These are phyloP conservation scores for Acrocephalus scirpaceus DNA, from an alignment of 2,797 vertebrate species.

Conservation along the genomic window DNA sequence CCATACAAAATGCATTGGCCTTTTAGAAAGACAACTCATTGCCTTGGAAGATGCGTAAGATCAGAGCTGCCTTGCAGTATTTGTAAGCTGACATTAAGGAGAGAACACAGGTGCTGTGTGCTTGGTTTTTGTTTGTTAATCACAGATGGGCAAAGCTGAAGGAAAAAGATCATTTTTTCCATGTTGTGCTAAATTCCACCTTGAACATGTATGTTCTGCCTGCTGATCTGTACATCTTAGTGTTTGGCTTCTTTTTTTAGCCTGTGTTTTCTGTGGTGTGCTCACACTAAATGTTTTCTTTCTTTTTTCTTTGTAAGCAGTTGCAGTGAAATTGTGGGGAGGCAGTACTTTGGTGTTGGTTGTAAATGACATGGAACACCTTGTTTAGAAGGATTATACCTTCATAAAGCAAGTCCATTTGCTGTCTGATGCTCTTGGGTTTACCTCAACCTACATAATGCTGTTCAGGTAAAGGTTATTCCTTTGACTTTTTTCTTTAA, in stretches of 20 bases:
- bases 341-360: background rate
- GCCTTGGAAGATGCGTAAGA: background rate
- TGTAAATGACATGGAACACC: background rate
- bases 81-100: background rate
- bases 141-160: background rate
- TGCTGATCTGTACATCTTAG: background rate
- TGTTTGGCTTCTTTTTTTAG: background rate
- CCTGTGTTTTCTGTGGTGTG: background rate
- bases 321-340: background rate
- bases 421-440: background rate
- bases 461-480: background rate
- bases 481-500: background rate
- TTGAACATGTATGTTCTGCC: background rate
- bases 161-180: background rate
- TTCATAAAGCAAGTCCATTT: background rate
- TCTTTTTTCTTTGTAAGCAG: background rate
- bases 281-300: background rate
- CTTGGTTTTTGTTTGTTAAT: background rate
- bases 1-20: background rate
- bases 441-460: background rate
- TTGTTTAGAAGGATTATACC: background rate
- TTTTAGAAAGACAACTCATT: background rate
- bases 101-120: background rate
- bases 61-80: background rate
- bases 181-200: background rate